phyloP scores from a whole-genome alignment of 2,797 vertebrate species.

The Merluccius polli region DNA sequence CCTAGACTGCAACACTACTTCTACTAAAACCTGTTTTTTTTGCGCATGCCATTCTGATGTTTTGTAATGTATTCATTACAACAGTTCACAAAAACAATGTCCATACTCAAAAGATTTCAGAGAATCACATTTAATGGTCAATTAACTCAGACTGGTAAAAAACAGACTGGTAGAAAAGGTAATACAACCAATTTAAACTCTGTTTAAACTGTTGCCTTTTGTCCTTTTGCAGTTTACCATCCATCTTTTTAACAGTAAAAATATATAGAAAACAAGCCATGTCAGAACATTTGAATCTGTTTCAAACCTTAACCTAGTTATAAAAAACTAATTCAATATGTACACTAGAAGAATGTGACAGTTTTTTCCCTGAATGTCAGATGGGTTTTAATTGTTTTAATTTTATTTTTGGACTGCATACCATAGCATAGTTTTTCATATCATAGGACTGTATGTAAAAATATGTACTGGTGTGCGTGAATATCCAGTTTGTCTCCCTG shows the following conservation, averaged over 20 bases:
- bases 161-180: neutral
- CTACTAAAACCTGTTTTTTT: neutral
- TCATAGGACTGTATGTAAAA: neutral
- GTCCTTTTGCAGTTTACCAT: neutral
- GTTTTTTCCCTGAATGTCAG: neutral
- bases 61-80: neutral
- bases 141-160: neutral
- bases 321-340: neutral
- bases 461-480: neutral
- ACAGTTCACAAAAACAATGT: neutral
- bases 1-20: neutral
- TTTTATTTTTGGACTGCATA: neutral
- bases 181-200: neutral
- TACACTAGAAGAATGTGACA: neutral
- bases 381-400: neutral
- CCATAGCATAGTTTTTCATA: no score
- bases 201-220: neutral
- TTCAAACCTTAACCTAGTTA: neutral
- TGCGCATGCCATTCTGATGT: neutral
- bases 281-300: neutral
- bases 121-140: neutral
- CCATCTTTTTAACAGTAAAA: neutral
- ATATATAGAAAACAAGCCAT: neutral
- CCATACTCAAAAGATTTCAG: neutral
- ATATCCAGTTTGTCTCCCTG: neutral